Conservation (phyloP, 2,888 invertebrate genomes). For the Trimorus sp. region DNA sequence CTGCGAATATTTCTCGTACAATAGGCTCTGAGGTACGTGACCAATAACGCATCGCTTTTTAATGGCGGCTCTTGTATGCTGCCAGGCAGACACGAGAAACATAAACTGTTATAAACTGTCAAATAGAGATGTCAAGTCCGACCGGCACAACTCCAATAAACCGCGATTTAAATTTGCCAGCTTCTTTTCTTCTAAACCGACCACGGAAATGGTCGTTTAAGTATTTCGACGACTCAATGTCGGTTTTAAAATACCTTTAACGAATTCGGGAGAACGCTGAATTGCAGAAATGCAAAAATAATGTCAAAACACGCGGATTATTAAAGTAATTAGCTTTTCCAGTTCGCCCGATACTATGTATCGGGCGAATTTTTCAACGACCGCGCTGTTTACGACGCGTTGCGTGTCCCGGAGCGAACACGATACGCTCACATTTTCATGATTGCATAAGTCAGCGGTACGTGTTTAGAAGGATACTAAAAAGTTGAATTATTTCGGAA, state of each 20-base stretch:
- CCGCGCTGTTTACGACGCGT: constrained; percentile 38
- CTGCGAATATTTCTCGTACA: constrained; percentile 55
- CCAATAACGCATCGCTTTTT: constrained; percentile 54
- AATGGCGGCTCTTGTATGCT: constrained; percentile 57
- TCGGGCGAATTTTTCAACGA: constrained; percentile 36
- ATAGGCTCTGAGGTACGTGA: constrained; percentile 53
- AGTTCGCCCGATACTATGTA: constrained; percentile 40
- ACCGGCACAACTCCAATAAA: constrained; percentile 18
- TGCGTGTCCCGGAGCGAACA: constrained; percentile 42
- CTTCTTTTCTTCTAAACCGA: not conserved
- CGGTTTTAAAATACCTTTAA: not conserved
- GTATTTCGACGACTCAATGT: not conserved
- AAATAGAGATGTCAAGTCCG: constrained; percentile 46
- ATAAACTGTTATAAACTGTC: constrained; percentile 31
- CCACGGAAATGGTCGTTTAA: no score
- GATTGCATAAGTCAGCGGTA: constrained; percentile 41
- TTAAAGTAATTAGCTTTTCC: constrained; percentile 34
- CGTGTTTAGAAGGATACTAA: constrained; percentile 48
- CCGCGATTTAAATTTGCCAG: constrained; percentile 6
- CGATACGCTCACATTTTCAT: constrained; percentile 44
- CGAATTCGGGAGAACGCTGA: no score
- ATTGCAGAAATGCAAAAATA: not conserved
- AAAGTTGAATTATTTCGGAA: constrained; percentile 55
- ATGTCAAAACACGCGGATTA: not conserved
- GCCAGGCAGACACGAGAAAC: constrained; percentile 35